A percentile compares a stretch with the other conserved stretches of the same genome.
phyloP scores from a whole-genome alignment of 2,888 invertebrate species.

The Phasia obesa region DNA sequence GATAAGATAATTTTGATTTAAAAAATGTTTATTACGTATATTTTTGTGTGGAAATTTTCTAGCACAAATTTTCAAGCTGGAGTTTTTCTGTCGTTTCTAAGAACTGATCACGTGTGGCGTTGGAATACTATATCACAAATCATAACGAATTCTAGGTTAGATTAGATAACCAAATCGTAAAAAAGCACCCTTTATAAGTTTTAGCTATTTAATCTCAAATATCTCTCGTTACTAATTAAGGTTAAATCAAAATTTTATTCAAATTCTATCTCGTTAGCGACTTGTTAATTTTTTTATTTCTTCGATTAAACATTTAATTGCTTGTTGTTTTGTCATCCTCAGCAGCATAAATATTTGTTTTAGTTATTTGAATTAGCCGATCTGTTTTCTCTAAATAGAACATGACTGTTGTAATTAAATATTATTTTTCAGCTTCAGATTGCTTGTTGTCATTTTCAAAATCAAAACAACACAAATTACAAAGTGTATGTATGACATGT shows the following conservation, averaged over 20 bases:
- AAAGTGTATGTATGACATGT: slow-evolving; percentile 29
- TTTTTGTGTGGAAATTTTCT: too few species aligned
- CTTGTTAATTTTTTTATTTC: slow-evolving; percentile 59
- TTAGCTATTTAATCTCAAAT: not conserved
- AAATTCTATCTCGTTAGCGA: slow-evolving; percentile 62
- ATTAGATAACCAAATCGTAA: not conserved
- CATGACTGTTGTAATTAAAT: slow-evolving; percentile 57
- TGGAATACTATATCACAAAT: too few species aligned
- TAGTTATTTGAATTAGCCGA: slow-evolving; percentile 35
- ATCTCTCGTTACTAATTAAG: not conserved
- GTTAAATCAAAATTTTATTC: slow-evolving; percentile 10
- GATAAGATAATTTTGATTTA: too few species aligned
- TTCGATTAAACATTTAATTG: slow-evolving; percentile 50
- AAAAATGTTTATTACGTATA: too few species aligned
- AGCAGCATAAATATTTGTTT: not conserved
- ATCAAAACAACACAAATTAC: slow-evolving; percentile 5
- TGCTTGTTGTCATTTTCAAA: slow-evolving; percentile 37
- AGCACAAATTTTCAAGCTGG: too few species aligned
- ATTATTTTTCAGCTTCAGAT: slow-evolving; percentile 36
- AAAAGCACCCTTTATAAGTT: not conserved
- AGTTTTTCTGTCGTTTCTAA: too few species aligned
- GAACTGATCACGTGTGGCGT: too few species aligned
- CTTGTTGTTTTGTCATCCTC: slow-evolving; percentile 11
- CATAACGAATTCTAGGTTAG: too few species aligned
- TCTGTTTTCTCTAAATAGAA: slow-evolving; percentile 50